These are phyloP conservation scores for Brachystomella parvula DNA, from an alignment of 1,140 invertebrate species.

Conservation along the genomic window DNA sequence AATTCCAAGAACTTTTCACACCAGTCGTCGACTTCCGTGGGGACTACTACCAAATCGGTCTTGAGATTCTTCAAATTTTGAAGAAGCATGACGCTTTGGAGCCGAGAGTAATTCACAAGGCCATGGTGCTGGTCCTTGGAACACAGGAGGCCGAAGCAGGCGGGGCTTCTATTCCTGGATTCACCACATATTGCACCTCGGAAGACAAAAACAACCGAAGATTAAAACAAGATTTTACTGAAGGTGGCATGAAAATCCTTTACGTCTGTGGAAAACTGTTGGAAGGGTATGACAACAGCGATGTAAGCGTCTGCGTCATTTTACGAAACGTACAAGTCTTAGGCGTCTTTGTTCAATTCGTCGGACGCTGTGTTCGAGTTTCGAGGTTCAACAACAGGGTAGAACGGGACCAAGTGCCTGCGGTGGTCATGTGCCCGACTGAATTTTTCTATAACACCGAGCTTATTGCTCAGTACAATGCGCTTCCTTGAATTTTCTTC, in stretches of 20 bases:
- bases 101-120: background rate
- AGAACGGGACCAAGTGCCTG: background rate
- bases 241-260: background rate
- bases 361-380: background rate
- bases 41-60: background rate
- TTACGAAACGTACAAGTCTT: background rate
- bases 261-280: slow-evolving; percentile 1
- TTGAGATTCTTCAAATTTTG: background rate
- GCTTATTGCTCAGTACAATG: too few species aligned
- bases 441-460: too few species aligned
- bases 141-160: background rate
- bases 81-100: background rate
- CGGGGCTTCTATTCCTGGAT: background rate
- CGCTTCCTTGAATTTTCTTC: too few species aligned
- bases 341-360: background rate
- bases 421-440: too few species aligned
- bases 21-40: background rate
- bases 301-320: slow-evolving; percentile 1
- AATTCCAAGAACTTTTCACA: background rate
- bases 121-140: background rate
- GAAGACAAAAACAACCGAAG: background rate
- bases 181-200: background rate
- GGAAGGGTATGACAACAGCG: background rate
- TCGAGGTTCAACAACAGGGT: background rate
- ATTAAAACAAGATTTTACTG: background rate